phyloP scores from a whole-genome alignment of 2,797 vertebrate species.

The Emys orbicularis region DNA sequence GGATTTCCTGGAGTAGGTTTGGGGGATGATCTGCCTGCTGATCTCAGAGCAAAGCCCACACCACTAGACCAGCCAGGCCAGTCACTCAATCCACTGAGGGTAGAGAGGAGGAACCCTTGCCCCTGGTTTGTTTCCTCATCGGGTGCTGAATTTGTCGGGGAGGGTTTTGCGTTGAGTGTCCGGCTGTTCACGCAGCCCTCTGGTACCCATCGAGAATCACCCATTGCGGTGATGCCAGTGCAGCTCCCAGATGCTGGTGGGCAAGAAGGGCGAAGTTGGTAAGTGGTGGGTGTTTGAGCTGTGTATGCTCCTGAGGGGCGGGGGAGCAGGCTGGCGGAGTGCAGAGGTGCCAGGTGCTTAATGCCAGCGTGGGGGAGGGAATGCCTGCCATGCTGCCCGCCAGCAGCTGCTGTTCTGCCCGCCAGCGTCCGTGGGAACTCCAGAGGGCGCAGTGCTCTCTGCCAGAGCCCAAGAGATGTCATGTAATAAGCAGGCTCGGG shows the following conservation, averaged over 20 bases:
- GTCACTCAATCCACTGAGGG: not conserved
- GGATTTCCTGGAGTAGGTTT: not conserved
- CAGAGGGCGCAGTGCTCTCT: not conserved
- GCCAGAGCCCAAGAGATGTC: not conserved
- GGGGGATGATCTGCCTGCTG: not conserved
- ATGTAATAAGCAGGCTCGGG: not conserved
- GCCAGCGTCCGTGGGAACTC: rapidly evolving
- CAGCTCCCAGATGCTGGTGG: no score
- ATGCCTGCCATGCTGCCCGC: not conserved
- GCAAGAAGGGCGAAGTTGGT: not conserved
- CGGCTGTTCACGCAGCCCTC: not conserved
- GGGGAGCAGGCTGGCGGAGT: rapidly evolving
- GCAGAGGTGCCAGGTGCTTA: not conserved
- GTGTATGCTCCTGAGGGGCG: rapidly evolving
- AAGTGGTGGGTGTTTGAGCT: rapidly evolving
- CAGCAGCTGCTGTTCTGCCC: not conserved
- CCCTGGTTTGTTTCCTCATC: not conserved
- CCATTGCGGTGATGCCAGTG: not conserved
- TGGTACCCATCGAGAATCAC: rapidly evolving
- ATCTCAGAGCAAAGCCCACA: not conserved
- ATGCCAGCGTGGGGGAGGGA: not conserved
- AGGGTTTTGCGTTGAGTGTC: not conserved
- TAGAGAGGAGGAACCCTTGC: not conserved
- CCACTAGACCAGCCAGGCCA: no score
- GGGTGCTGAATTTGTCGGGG: not conserved